Percentiles rank a stretch among this genome's conserved stretches.
These are phyloP conservation scores for Orius insidiosus DNA, from an alignment of 1,140 invertebrate species.

Conservation along the genomic window DNA sequence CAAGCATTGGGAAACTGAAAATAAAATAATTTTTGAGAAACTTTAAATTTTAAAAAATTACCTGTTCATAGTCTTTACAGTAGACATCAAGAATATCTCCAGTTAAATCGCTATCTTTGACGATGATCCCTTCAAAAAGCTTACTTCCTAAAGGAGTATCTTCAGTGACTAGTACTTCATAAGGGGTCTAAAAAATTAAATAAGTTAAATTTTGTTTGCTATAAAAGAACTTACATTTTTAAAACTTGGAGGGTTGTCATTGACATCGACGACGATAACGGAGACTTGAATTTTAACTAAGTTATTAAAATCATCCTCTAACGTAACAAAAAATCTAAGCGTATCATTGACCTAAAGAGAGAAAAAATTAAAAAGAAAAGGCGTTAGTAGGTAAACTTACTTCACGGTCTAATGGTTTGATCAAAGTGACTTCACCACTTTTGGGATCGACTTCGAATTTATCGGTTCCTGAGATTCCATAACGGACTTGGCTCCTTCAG, in stretches of 20 bases:
- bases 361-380: no score
- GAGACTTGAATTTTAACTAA: constrained; percentile 57
- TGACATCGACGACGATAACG: constrained; percentile 71
- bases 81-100: constrained; percentile 62
- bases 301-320: constrained; percentile 67
- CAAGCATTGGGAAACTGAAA: constrained; percentile 49
- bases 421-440: constrained; percentile 60
- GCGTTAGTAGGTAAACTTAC: no score
- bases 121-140: constrained; percentile 50
- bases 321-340: constrained; percentile 52
- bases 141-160: constrained; percentile 54
- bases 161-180: constrained; percentile 60
- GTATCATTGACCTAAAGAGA: constrained; percentile 55
- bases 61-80: constrained; percentile 38
- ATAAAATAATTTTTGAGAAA: constrained; percentile 9
- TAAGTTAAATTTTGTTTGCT: neutral
- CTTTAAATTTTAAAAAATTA: constrained; percentile 20
- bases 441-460: constrained; percentile 53
- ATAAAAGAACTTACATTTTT: constrained; percentile 40
- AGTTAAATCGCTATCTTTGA: constrained; percentile 59
- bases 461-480: constrained; percentile 63
- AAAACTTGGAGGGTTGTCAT: constrained; percentile 73
- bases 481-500: constrained; percentile 53
- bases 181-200: constrained; percentile 42
- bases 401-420: constrained; percentile 64